Conservation (phyloP, 2,888 invertebrate genomes). For the Serrognathus titanus region DNA sequence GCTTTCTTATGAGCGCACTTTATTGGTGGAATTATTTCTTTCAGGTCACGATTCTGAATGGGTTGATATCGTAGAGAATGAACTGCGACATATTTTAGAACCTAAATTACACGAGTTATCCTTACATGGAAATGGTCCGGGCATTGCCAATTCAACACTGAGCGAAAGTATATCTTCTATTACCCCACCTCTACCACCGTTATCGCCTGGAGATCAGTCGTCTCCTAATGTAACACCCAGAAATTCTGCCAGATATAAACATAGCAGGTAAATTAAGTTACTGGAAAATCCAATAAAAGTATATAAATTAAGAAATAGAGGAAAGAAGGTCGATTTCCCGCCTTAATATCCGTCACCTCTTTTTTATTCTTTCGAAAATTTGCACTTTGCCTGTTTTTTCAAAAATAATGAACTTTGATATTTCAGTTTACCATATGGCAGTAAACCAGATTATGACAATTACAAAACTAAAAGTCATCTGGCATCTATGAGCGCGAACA, state of each 20-base stretch:
- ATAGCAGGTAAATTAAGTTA: conserved; percentile 47
- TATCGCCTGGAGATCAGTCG: conserved; percentile 63
- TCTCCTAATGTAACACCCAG: conserved; percentile 49
- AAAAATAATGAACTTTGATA: no score
- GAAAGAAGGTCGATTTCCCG: no score
- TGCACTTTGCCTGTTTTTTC: no score
- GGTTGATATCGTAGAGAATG: conserved; percentile 79
- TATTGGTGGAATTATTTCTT: background rate
- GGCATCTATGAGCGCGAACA: conserved; percentile 34
- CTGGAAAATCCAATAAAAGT: background rate
- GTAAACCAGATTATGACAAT: conserved; percentile 57
- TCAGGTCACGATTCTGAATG: conserved; percentile 68
- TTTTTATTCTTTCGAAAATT: no score
- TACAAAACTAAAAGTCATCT: conserved; percentile 45
- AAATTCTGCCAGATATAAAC: conserved; percentile 48
- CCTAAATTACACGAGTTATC: conserved; percentile 66
- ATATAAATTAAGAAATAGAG: no score
- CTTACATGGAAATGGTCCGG: conserved; percentile 51
- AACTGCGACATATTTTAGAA: conserved; percentile 72
- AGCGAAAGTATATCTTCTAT: conserved; percentile 68
- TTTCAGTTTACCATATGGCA: conserved; percentile 62
- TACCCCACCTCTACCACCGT: conserved; percentile 74
- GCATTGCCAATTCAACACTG: conserved; percentile 63
- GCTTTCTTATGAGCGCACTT: background rate
- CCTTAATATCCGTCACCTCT: no score